Conservation (phyloP, 30 jellyfish, hydroid and myxozoan species). For the Hydractinia echinata region DNA sequence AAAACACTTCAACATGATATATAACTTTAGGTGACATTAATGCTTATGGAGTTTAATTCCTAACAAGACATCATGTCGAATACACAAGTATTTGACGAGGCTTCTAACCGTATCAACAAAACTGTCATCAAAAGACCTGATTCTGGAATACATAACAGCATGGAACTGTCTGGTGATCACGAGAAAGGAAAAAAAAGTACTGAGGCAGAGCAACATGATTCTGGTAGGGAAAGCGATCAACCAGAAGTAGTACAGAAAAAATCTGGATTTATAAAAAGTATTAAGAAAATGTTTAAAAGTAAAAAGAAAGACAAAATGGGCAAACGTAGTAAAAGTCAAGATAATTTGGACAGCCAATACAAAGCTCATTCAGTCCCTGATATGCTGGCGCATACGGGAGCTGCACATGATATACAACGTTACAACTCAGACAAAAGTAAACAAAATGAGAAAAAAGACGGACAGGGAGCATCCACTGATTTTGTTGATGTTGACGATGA, state of each 20-base stretch:
- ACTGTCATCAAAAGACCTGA: conserved; percentile 6
- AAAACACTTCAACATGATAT: background rate
- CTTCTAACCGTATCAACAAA: conserved; percentile 20
- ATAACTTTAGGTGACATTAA: background rate
- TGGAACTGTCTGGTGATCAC: background rate
- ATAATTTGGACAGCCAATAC: background rate
- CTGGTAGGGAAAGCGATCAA: conserved; percentile 20
- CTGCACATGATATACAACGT: too few species aligned
- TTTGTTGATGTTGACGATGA: too few species aligned
- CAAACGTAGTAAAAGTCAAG: background rate
- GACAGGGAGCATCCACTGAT: too few species aligned
- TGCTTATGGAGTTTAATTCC: background rate
- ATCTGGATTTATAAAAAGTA: conserved; percentile 7
- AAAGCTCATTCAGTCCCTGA: background rate
- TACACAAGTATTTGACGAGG: conserved; percentile 32
- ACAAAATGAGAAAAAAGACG: too few species aligned
- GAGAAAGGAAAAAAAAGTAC: background rate
- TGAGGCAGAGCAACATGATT: background rate
- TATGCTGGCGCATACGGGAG: background rate
- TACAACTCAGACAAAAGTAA: too few species aligned
- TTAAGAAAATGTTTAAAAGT: conserved; percentile 15
- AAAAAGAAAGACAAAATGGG: conserved; percentile 1
- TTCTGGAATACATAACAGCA: conserved; percentile 11
- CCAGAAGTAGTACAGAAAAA: background rate
- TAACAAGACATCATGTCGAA: conserved; percentile 10